Base-by-base conservation (phyloP, 2,888 invertebrate species). In the Nasonia oneida region DNA sequence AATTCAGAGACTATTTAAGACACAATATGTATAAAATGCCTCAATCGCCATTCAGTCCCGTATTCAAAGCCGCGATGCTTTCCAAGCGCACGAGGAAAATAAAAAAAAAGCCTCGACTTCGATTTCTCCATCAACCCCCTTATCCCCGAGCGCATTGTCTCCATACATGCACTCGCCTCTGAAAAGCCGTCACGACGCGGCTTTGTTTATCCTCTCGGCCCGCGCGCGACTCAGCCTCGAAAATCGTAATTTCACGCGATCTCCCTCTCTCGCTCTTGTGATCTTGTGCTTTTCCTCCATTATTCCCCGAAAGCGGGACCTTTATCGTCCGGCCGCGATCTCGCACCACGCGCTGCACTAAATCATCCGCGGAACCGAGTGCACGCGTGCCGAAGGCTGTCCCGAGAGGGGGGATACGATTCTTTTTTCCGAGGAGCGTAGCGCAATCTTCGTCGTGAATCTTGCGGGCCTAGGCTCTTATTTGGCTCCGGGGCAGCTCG, bases 401-500 rank as follows among this genome's bases (percentile, higher is more conserved):
- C 15, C 37, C n/a, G 64, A 64, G 64, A 64, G 67, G 67, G 33
- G 33, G 29, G 8, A 14, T 67, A 37, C 37, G 29, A 23, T 73
- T 73, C 73, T 12, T 73, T 73, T 39, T 47, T 73, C n/a, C 18
- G 18, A 23, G n/a, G 29, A 37, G 74, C 67, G 75, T 37, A 29
- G 37, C n/a, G 71, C 64, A 76, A 91, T 91, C 91, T 90, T 88
- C 88, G 88, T 89, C 91, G 91, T 91, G 92, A 91, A 92, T 92
- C 91, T 91, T 90, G 33, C 0, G 33, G 67, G 90, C 90, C 89
- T 77, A 78, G 70, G 57, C 67, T 73, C 71, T 15, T 81, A 70
- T 53, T 57, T 23, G 18, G 73, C 37, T 12, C 61, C 15, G 64
- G 50, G 37, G 4, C 37, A 37, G 37, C 4, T 39, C 50, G 12